A percentile compares a stretch with the other conserved stretches of the same genome.
Conservation (phyloP, 1,140 invertebrate genomes). For the Lanistes nyassanus region DNA sequence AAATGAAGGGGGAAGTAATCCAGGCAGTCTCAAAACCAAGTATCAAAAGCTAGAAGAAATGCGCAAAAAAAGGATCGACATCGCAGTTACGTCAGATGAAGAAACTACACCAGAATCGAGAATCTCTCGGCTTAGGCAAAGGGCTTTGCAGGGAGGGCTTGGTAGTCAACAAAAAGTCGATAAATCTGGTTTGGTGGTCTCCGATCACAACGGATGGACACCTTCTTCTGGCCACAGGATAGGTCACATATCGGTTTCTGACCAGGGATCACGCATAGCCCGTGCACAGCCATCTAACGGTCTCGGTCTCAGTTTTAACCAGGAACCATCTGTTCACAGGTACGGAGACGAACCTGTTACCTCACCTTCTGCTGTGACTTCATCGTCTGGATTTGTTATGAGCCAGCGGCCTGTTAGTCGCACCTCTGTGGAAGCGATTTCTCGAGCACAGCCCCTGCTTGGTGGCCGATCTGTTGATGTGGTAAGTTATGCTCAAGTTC, state of each 20-base stretch:
- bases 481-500: too few relatives aligned
- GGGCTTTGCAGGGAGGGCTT: constrained; percentile 50
- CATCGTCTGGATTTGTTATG: too few relatives aligned
- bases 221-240: not conserved
- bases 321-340: too few relatives aligned
- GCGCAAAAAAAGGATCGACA: constrained; percentile 54
- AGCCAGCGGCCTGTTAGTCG: too few relatives aligned
- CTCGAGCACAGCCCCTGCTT: too few relatives aligned
- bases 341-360: too few relatives aligned
- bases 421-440: too few relatives aligned
- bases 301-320: too few relatives aligned
- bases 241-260: not conserved
- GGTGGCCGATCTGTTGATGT: too few relatives aligned
- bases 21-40: constrained; percentile 40
- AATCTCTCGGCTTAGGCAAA: constrained; percentile 53
- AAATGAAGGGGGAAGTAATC: constrained; percentile 25
- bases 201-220: constrained; percentile 23
- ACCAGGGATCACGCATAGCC: constrained; percentile 15
- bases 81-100: constrained; percentile 58
- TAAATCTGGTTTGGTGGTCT: constrained; percentile 5
- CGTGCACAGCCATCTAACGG: not conserved
- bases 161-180: constrained; percentile 7
- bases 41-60: constrained; percentile 60
- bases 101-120: constrained; percentile 55
- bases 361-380: too few relatives aligned